Base-by-base conservation (phyloP, 2,888 invertebrate species). In the Amaurobius ferox region DNA sequence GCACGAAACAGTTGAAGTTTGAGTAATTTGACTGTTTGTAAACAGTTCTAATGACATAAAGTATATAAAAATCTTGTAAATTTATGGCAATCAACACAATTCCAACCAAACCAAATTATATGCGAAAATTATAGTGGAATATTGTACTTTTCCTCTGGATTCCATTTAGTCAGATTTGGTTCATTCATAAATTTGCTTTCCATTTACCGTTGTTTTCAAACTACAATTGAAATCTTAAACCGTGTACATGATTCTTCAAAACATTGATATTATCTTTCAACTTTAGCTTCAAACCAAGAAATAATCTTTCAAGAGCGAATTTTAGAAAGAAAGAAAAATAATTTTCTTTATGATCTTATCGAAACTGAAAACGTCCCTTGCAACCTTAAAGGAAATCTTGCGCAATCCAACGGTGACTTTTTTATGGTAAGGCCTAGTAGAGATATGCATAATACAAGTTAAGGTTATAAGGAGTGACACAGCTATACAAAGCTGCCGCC, bases 361-460 rank as follows among this genome's bases (percentile, higher is more conserved):
- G 64, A 81, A 16, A 64, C 40, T 35, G 23, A 66, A 81, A 71
- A 44, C 71, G 76, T 71, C 66, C 79, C 71, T 67, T 73, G 73
- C 73, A 80, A 70, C 81, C 70, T 76, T 81, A 76, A 74, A 81
- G 62, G 81, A 70, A 70, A 76, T 62, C 76, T 76, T 71, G 64
- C 26, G 70, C 32, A 76, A 81, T 81, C 68, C 62, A 81, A 81
- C 62, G 68, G 74, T 62, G 40, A 73, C 30, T 80, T 76, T 81
- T 73, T 39, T 73, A 76, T 76, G 64, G 70, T 70, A 70, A 70
- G 74, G 39, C 55, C 68, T 74, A 39, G 74, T 74, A 61, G 66
- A 73, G 81, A 81, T 81, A 81, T 44, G 81, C 71, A 76, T 70
- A 48, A 64, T 76, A 32, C 44, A 81, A 32, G 74, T 70, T 81